Percentiles rank a stretch among this genome's conserved stretches.
Evolutionary conservation across 2,797 vertebrate species (phyloP).

Genomic region (Eupleurogrammus muticus): DNA sequence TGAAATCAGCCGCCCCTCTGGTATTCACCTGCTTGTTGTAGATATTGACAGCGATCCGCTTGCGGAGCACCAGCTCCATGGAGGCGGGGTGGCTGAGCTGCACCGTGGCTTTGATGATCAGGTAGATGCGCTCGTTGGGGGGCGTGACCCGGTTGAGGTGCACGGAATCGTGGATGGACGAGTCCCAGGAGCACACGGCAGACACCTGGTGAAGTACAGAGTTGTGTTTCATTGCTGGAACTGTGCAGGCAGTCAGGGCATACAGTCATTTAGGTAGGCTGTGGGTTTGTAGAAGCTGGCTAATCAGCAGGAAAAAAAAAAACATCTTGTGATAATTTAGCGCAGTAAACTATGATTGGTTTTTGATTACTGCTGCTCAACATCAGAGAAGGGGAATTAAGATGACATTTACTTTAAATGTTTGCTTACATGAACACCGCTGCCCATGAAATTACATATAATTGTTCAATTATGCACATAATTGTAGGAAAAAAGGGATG

Average conservation of each 20-base stretch:
- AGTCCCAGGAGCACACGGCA: slow-evolving; percentile 96
- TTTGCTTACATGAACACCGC: background rate
- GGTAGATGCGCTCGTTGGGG: slow-evolving; percentile 94
- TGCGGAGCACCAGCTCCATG: slow-evolving; percentile 95
- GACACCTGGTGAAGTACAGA: slow-evolving; percentile 84
- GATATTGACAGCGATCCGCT: slow-evolving; percentile 96
- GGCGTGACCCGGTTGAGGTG: slow-evolving; percentile 95
- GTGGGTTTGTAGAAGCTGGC: background rate
- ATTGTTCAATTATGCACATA: slow-evolving; percentile 30
- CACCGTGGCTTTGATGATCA: slow-evolving; percentile 95
- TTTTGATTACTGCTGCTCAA: slow-evolving; percentile 10
- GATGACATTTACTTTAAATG: slow-evolving; percentile 7
- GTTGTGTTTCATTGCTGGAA: slow-evolving; percentile 14
- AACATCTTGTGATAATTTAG: slow-evolving; percentile 11
- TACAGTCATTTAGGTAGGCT: slow-evolving; percentile 3
- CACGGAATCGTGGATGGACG: slow-evolving; percentile 96
- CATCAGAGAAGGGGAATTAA: slow-evolving; percentile 20
- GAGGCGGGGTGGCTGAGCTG: slow-evolving; percentile 97
- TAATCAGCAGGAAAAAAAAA: slow-evolving; percentile 13
- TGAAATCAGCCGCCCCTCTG: background rate
- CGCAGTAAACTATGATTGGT: slow-evolving; percentile 7
- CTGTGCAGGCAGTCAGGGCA: background rate
- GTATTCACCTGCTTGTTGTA: slow-evolving; percentile 95
- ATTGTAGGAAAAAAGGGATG: slow-evolving; percentile 12
- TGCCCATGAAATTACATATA: slow-evolving; percentile 11